phyloP scores from a whole-genome alignment of 2,113 vertebrate genomes.

The Hippocampus guttulatus region DNA sequence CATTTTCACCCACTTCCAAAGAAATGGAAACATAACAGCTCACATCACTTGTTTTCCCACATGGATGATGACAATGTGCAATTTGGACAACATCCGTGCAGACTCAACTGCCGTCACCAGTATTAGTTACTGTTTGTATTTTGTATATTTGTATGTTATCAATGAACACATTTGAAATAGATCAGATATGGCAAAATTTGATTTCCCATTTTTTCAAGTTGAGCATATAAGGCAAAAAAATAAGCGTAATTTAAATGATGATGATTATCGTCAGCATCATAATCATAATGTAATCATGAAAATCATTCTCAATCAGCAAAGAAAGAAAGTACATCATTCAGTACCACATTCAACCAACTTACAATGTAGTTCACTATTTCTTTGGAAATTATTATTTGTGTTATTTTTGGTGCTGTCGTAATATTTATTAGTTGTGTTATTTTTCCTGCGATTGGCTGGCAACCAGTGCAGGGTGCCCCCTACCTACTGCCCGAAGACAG shows the following conservation, averaged over 20 bases:
- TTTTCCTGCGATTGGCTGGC: too few species aligned
- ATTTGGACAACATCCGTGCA: background rate
- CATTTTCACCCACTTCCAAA: constrained; percentile 25
- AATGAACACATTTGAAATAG: background rate
- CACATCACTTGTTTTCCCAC: constrained; percentile 11
- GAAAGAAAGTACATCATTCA: background rate
- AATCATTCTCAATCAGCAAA: background rate
- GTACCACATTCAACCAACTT: background rate
- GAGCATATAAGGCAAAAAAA: background rate
- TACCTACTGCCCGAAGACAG: too few species aligned
- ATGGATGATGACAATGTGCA: background rate
- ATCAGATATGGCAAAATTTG: background rate
- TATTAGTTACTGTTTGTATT: background rate
- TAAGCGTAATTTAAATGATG: background rate
- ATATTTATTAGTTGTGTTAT: too few species aligned
- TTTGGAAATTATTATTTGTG: background rate
- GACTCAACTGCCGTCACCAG: background rate
- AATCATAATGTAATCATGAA: background rate
- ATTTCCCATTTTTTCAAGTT: background rate
- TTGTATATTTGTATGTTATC: background rate
- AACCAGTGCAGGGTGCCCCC: too few species aligned
- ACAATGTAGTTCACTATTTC: background rate
- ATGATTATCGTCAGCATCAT: background rate
- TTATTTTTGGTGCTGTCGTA: too few species aligned
- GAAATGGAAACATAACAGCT: constrained; percentile 41